phyloP scores from a whole-genome alignment of 2,113 vertebrate species.

The Lamprologus speciosus region DNA sequence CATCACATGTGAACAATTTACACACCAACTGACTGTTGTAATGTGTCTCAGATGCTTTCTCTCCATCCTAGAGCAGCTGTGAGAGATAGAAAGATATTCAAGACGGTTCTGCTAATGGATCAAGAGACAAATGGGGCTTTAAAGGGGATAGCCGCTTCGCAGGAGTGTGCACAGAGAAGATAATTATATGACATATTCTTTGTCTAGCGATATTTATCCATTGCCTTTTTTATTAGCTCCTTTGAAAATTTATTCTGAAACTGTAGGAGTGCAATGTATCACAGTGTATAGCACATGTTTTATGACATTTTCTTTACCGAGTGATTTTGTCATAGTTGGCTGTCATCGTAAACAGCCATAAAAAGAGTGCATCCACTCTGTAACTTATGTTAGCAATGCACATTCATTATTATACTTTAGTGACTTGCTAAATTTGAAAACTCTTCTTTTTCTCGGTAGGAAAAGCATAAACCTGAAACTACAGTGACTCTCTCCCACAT shows the following conservation, averaged over 20 bases:
- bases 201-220: conserved; percentile 47
- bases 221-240: conserved; percentile 34
- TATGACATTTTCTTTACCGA: not conserved
- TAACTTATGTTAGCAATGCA: not conserved
- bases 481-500: not conserved
- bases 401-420: not conserved
- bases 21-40: conserved; percentile 66
- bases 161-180: conserved; percentile 64
- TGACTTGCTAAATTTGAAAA: not conserved
- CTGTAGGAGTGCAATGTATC: conserved; percentile 25
- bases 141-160: conserved; percentile 42
- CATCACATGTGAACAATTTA: conserved; percentile 73
- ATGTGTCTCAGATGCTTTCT: conserved; percentile 62
- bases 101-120: conserved; percentile 75
- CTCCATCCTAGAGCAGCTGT: conserved; percentile 60
- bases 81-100: conserved; percentile 58
- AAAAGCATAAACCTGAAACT: not conserved
- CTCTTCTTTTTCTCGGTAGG: not conserved
- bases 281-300: conserved; percentile 10
- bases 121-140: conserved; percentile 70
- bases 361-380: not conserved
- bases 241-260: conserved; percentile 29
- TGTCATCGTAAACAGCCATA: not conserved
- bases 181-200: conserved; percentile 61
- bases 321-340: conserved; percentile 4